Evolutionary conservation across 2,113 vertebrate genomes (phyloP).

Genomic region (Erythrocercus mccallii): DNA sequence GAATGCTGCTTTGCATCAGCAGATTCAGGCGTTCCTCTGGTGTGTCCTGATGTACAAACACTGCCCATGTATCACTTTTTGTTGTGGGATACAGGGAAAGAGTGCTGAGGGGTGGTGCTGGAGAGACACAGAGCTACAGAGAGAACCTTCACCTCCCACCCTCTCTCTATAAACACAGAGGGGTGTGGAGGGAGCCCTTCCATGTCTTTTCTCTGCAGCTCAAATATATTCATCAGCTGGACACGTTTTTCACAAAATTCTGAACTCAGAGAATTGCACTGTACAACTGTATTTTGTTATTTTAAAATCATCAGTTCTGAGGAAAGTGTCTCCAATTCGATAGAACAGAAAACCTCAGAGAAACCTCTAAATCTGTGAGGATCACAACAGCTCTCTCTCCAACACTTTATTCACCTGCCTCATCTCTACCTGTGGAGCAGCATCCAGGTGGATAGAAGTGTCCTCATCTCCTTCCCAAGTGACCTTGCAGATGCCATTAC

Average conservation of each 20-base stretch:
- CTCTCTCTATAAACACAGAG: background rate
- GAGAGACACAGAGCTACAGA: background rate
- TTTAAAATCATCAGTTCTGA: background rate
- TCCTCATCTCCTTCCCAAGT: background rate
- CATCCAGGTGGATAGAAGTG: background rate
- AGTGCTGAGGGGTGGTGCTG: rapidly evolving
- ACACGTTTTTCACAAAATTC: background rate
- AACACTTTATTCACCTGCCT: background rate
- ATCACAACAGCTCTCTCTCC: background rate
- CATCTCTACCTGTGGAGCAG: background rate
- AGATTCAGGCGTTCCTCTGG: rapidly evolving
- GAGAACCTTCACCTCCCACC: background rate
- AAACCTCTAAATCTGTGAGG: background rate
- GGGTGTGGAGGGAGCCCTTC: background rate
- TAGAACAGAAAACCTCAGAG: background rate
- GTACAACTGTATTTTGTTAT: background rate
- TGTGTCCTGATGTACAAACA: background rate
- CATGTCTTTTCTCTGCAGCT: background rate
- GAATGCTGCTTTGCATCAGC: background rate
- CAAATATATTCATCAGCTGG: background rate
- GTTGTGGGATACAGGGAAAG: background rate
- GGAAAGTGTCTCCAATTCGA: background rate
- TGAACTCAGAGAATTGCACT: background rate
- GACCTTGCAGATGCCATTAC: conserved; percentile 36
- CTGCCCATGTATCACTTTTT: background rate